phyloP scores from a whole-genome alignment of 2,888 invertebrate species.

The Caenorhabditis drosophilae region DNA sequence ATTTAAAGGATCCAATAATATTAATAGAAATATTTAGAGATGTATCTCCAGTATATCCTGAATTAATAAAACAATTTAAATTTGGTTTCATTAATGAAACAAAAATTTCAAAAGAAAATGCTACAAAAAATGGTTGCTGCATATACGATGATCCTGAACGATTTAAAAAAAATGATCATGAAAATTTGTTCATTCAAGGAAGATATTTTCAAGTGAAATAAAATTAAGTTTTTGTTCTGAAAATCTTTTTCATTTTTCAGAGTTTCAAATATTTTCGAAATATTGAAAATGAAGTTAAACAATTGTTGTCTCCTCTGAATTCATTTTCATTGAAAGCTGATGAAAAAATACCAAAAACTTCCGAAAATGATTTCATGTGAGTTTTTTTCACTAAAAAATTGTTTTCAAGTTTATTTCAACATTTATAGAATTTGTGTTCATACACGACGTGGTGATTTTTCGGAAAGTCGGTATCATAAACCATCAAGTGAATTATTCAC shows the following conservation, averaged over 20 bases:
- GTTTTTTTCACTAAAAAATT: slow-evolving; percentile 1
- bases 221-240: neutral
- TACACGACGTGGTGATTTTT: slow-evolving; percentile 25
- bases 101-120: too few species aligned
- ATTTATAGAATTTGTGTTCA: slow-evolving; percentile 24
- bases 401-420: too few species aligned
- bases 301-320: neutral
- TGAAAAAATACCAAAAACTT: neutral
- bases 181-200: neutral
- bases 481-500: slow-evolving; percentile 17
- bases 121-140: neutral
- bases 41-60: neutral
- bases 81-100: neutral
- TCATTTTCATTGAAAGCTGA: neutral
- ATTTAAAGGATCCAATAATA: neutral
- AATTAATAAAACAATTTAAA: neutral
- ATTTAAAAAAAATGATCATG: neutral
- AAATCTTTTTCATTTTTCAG: neutral
- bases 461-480: slow-evolving; percentile 14
- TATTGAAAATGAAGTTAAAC: neutral
- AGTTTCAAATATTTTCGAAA: slow-evolving; percentile 3
- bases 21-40: neutral
- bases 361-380: neutral
- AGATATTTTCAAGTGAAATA: neutral
- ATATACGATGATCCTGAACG: neutral